Evolutionary conservation across 2,888 invertebrate species (phyloP).

Genomic region (Amorpha juglandis): DNA sequence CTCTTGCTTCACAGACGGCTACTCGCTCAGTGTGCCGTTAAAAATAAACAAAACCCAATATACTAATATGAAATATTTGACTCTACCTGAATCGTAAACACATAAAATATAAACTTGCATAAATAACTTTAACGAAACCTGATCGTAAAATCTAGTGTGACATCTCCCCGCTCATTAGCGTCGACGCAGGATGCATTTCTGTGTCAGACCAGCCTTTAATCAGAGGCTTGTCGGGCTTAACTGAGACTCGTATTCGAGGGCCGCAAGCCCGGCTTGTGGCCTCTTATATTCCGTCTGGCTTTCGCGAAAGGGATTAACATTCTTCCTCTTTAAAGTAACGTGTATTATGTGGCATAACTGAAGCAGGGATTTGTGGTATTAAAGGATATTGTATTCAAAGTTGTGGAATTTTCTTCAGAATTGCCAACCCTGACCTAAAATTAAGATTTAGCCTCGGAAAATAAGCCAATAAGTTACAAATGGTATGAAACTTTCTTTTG

Average conservation of each 20-base stretch:
- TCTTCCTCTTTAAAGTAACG: slow-evolving; percentile 12
- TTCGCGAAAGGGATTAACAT: slow-evolving; percentile 25
- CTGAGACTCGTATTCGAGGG: slow-evolving; percentile 17
- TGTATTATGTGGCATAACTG: slow-evolving; percentile 1
- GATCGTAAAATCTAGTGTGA: neutral
- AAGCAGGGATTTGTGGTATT: neutral
- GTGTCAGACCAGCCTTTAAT: slow-evolving; percentile 19
- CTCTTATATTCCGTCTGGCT: slow-evolving; percentile 24
- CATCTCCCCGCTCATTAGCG: neutral
- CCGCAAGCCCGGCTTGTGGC: slow-evolving; percentile 15
- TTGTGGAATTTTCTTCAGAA: too few species aligned
- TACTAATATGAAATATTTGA: too few species aligned
- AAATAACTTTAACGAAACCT: too few species aligned
- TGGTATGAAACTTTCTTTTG: too few species aligned
- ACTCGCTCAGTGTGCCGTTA: too few species aligned
- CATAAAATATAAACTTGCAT: neutral
- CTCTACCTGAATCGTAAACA: too few species aligned
- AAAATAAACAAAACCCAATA: too few species aligned
- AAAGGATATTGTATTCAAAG: neutral
- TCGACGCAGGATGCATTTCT: slow-evolving; percentile 9
- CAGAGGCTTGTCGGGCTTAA: slow-evolving; percentile 26
- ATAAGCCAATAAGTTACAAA: too few species aligned
- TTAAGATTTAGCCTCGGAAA: too few species aligned
- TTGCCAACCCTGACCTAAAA: too few species aligned
- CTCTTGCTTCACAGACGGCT: too few species aligned